A percentile compares a stretch with the other conserved stretches of the same genome.
These are phyloP conservation scores for Tribolium madens DNA, from an alignment of 1,140 invertebrate genomes.

Conservation along the genomic window DNA sequence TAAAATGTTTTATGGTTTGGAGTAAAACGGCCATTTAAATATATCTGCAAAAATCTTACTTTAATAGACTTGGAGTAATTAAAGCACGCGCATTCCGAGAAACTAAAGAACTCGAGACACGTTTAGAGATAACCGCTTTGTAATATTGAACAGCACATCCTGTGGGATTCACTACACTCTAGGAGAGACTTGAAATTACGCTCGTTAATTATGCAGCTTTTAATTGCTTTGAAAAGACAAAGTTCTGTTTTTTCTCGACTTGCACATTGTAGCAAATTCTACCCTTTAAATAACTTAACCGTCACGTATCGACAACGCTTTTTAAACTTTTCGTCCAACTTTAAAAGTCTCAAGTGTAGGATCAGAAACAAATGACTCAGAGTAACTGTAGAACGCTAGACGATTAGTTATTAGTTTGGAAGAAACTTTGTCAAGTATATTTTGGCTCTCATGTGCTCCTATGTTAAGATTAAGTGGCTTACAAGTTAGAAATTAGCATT, in stretches of 20 bases:
- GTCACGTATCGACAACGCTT: slow-evolving; percentile 10
- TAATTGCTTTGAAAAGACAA: slow-evolving; percentile 29
- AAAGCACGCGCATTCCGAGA: neutral
- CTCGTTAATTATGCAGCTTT: slow-evolving; percentile 36
- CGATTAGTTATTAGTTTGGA: slow-evolving; percentile 44
- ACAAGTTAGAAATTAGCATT: slow-evolving; percentile 42
- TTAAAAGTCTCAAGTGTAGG: slow-evolving; percentile 17
- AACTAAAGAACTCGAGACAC: slow-evolving; percentile 10
- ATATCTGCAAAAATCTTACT: neutral
- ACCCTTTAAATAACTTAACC: slow-evolving; percentile 4
- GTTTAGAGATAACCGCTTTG: slow-evolving; percentile 14
- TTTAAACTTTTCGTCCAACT: neutral
- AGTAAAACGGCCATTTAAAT: neutral
- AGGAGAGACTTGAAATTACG: slow-evolving; percentile 15
- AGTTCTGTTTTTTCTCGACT: neutral
- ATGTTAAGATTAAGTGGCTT: slow-evolving; percentile 46
- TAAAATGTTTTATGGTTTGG: slow-evolving; percentile 29
- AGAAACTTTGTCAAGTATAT: slow-evolving; percentile 41
- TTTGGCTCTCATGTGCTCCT: slow-evolving; percentile 43
- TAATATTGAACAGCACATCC: slow-evolving; percentile 33
- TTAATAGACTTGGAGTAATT: slow-evolving; percentile 19
- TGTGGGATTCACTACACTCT: slow-evolving; percentile 25
- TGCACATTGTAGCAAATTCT: slow-evolving; percentile 1
- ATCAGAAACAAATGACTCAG: slow-evolving; percentile 22
- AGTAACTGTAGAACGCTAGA: slow-evolving; percentile 33